A percentile compares a stretch with the other conserved stretches of the same genome.
Conservation (phyloP, 2,888 invertebrate genomes). For the Teleogryllus oceanicus region DNA sequence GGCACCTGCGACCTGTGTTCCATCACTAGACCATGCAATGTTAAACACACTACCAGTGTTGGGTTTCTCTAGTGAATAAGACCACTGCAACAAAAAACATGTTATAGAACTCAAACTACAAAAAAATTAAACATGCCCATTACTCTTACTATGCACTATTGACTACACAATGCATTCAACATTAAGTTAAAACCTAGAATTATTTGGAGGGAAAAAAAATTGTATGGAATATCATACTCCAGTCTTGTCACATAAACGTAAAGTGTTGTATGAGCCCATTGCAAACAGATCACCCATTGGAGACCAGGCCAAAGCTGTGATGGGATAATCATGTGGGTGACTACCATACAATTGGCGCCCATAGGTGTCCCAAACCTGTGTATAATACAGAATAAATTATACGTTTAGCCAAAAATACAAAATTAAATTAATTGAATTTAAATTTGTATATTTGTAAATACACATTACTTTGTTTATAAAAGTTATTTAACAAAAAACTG, state of each 20-base stretch:
- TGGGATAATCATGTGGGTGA: conserved; percentile 80
- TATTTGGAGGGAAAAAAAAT: neutral
- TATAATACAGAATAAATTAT: conserved; percentile 37
- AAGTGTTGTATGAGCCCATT: conserved; percentile 87
- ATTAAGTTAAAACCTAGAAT: too few species aligned
- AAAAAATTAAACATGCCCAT: too few species aligned
- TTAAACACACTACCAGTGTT: conserved; percentile 84
- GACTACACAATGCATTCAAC: too few species aligned
- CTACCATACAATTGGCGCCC: conserved; percentile 86
- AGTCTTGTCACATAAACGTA: conserved; percentile 87
- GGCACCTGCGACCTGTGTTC: conserved; percentile 93
- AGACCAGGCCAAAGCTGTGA: conserved; percentile 87
- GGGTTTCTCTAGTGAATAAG: conserved; percentile 85
- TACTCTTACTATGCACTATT: too few species aligned
- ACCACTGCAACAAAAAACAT: conserved; percentile 67
- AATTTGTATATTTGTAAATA: neutral
- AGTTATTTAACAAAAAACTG: neutral
- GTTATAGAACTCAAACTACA: neutral
- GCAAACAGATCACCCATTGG: conserved; percentile 88
- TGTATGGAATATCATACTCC: conserved; percentile 63
- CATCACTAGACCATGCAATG: conserved; percentile 91
- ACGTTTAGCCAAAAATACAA: neutral
- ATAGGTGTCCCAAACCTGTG: conserved; percentile 85
- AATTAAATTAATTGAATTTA: neutral
- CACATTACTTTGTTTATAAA: neutral